Base-by-base conservation (phyloP, 2,797 vertebrate species). In the Basileuterus tristriatus region DNA sequence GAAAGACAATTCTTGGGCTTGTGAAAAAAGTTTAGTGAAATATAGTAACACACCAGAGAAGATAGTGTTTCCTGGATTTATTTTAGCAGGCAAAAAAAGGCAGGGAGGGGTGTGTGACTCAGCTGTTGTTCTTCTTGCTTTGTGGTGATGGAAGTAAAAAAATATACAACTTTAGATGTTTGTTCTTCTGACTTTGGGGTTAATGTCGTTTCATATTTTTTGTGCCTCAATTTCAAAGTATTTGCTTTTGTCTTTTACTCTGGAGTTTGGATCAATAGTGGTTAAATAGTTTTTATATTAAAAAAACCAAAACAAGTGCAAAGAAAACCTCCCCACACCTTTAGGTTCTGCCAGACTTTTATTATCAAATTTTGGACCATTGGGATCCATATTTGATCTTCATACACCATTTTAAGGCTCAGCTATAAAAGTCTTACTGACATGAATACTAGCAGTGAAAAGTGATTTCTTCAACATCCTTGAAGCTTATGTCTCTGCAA, bases 31-130 rank as follows among this genome's bases (percentile, higher is more conserved):
- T 23, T 8, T 27, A 36, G 47, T 87, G 74, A 90, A 90, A 89
- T 72, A 52, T 49, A 67, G 56, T 36, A 81, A 76, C 1, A 1
- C 10, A 1, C 16, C 39, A 14, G 89, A 63, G 52, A 56, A 84
- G 65, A 43, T 39, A 34, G 24, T 47, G 11, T 64, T 77, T 92
- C 41, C 58, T 94, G 78, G 15, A 20, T 85, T 89, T 90, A 74
- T 80, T 94, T 59, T 52, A 64, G 41, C 37, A 80, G 58, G 39
- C 21, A 21, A 12, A 67, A 82, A 64, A 19, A 21, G 12, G 16
- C 43, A 70, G 15, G 12, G 27, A 74, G 9, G 14, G 15, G 0
- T 72, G 18, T 86, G 49, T 90, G 90, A 69, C 67, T 89, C 76
- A 71, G 12, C 44, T 59, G 44, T 58, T 85, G 12, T 53, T 34